A percentile compares a stretch with the other conserved stretches of the same genome.
phyloP scores from a whole-genome alignment of 2,113 vertebrate genomes.

The Stegostoma tigrinum region DNA sequence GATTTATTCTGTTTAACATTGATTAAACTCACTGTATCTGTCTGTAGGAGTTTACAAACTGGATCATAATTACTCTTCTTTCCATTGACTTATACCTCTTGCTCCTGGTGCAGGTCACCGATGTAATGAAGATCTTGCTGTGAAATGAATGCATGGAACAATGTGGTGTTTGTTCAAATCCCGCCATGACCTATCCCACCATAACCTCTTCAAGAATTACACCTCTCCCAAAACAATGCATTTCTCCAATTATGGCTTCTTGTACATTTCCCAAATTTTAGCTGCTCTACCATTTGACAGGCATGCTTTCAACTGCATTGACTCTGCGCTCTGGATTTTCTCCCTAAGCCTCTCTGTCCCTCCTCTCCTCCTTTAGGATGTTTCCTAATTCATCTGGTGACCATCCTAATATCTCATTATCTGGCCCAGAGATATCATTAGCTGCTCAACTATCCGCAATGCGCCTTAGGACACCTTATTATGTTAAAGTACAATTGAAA shows the following conservation, averaged over 20 bases:
- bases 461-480: too few species aligned
- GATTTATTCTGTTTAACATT: neutral
- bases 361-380: neutral
- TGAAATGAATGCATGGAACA: neutral
- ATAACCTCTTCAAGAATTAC: too few species aligned
- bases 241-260: neutral
- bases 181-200: neutral
- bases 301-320: neutral
- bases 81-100: neutral
- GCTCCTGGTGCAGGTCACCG: neutral
- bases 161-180: neutral
- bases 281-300: neutral
- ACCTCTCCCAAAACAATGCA: neutral
- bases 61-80: neutral
- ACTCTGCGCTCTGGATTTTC: neutral
- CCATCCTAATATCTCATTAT: neutral
- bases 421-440: neutral
- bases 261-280: neutral
- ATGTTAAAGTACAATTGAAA: too few species aligned
- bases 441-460: neutral
- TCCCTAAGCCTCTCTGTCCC: neutral
- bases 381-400: neutral
- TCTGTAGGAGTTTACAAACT: neutral
- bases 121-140: neutral
- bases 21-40: neutral